Evolutionary conservation across 2,797 vertebrate genomes (phyloP), one percentile per base, ranked within the genome.

Genomic region (Tiaroga cobitis): DNA sequence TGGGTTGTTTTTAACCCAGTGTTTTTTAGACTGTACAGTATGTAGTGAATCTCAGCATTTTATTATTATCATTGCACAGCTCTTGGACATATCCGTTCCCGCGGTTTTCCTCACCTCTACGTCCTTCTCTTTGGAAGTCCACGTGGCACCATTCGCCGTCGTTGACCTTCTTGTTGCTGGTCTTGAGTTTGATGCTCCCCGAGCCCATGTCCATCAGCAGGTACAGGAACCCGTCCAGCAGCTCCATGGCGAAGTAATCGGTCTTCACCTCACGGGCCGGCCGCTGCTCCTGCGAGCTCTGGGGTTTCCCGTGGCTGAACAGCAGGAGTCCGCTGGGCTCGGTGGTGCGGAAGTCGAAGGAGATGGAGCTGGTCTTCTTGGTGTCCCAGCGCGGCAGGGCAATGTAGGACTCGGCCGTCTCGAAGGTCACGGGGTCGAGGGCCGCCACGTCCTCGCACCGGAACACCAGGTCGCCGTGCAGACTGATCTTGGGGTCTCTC

Each of bases 61-160:
- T 56, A 9, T 54, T 21, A 54, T 21, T 3, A 56, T 56, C 8
- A 21, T 8, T 5, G 19, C 5, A 15, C 59, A 13, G 10, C 59
- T 61, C 59, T 26, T 26, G 11, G 11, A 61, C 2, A 29, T 6
- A 5, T 13, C 4, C 11, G 56, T 5, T 5, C 24, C 56, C 11
- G 11, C 2, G 11, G 5, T 21, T n/a, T n/a, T 21, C 19, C 92
- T 93, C 88, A 99, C 97, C 97, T 96, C 96, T 97, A 83, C 97
- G 95, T 0, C 97, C 97, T 8, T 99, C 97, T 54, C 97, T 94
- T 91, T 99, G 97, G 92, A 99, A 97, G 90, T 98, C 97, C 88
- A 98, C 97, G 2, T 98, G 97, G 87, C 97, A 98, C 97, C 97
- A 98, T 65, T 99, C 97, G 1, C 97, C 97, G 0, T 98, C 97